Percentiles rank a stretch among this genome's conserved stretches.
Conservation (phyloP, 2,888 invertebrate species). For the Hemaris fuciformis region DNA sequence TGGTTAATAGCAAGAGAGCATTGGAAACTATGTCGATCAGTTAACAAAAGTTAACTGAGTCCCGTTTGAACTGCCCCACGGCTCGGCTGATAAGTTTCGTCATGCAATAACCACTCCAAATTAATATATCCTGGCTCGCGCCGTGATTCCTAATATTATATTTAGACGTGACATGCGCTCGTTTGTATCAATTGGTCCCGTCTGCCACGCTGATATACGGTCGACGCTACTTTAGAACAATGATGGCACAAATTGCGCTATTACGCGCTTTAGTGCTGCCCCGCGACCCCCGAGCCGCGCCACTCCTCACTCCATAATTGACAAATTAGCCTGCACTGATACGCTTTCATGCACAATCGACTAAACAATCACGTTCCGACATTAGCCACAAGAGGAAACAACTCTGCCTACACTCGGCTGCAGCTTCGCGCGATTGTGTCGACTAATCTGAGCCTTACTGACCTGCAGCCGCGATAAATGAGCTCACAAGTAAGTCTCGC, state of each 20-base stretch:
- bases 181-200: conserved; percentile 80
- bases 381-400: conserved; percentile 37
- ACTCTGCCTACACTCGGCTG: conserved; percentile 29
- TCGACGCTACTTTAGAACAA: conserved; percentile 80
- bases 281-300: conserved; percentile 52
- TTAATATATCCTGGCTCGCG: conserved; percentile 82
- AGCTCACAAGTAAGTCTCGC: conserved; percentile 37
- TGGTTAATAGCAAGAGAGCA: neutral
- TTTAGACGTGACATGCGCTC: conserved; percentile 81
- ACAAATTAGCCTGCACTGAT: conserved; percentile 65
- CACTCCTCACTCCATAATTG: conserved; percentile 58
- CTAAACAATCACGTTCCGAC: conserved; percentile 46
- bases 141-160: conserved; percentile 82
- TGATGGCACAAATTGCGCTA: conserved; percentile 78
- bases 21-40: conserved; percentile 7
- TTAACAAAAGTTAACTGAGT: conserved; percentile 15
- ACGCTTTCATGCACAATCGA: conserved; percentile 55
- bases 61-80: conserved; percentile 18
- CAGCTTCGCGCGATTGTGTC: conserved; percentile 13
- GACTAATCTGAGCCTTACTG: neutral
- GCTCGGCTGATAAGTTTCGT: conserved; percentile 47
- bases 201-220: conserved; percentile 78
- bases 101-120: conserved; percentile 73
- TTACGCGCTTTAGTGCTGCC: conserved; percentile 67
- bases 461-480: conserved; percentile 9